Percentiles rank a stretch among this genome's conserved stretches.
Evolutionary conservation across 2,888 invertebrate species (phyloP).

Genomic region (Protophormia terraenovae): DNA sequence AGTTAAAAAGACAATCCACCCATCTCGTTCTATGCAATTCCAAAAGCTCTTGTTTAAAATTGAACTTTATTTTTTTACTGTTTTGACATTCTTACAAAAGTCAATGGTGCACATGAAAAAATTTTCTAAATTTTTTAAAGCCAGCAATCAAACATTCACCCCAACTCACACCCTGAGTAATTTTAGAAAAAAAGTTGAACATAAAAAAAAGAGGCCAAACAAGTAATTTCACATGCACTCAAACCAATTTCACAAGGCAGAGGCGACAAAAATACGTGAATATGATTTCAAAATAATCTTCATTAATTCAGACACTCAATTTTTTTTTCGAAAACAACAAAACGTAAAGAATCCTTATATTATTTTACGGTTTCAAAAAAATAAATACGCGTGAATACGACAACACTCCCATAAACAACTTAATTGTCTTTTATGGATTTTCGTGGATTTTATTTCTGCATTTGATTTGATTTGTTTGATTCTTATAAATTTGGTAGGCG

Average conservation of each 20-base stretch:
- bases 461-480: conserved; percentile 42
- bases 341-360: background rate
- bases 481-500: conserved; percentile 58
- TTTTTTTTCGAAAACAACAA: background rate
- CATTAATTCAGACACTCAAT: conserved; percentile 66
- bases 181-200: background rate
- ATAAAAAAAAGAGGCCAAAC: background rate
- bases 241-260: background rate
- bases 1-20: conserved; percentile 22
- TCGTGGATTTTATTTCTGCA: conserved; percentile 47
- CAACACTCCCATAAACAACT: conserved; percentile 72
- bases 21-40: background rate
- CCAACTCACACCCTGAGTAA: background rate
- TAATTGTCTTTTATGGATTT: conserved; percentile 76
- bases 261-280: background rate
- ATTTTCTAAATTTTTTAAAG: background rate
- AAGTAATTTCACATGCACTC: conserved; percentile 32
- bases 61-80: conserved; percentile 54
- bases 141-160: conserved; percentile 11
- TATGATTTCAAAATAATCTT: conserved; percentile 62
- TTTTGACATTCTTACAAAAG: conserved; percentile 69
- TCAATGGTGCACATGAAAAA: conserved; percentile 77
- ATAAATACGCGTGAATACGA: conserved; percentile 67
- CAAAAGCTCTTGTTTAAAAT: conserved; percentile 35
- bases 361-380: conserved; percentile 3